Base-by-base conservation (phyloP, 2,797 vertebrate genomes). In the Lindbergichthys nudifrons region DNA sequence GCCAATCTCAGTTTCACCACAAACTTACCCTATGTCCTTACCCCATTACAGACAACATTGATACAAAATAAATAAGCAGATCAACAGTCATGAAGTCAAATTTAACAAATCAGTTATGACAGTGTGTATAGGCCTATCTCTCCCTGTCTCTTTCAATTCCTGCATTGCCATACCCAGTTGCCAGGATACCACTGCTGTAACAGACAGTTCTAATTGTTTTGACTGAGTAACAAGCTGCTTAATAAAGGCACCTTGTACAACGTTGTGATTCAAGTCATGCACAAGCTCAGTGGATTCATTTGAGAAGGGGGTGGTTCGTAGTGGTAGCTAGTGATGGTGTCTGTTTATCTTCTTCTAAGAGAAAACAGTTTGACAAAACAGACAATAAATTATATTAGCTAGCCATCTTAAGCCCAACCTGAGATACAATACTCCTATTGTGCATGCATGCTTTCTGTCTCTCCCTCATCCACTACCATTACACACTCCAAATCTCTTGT, bases 151-250 rank as follows among this genome's bases (percentile, higher is more conserved):
- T 73, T 79, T 76, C 77, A 81, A 61, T 85, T 77, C 80, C 74
- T 86, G 70, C 70, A 65, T 67, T 72, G 69, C 79, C 86, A 78
- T 91, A 70, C 56, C 80, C 79, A 79, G 93, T 95, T 95, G 93
- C 94, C 90, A 89, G 93, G 94, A 93, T 93, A 94, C 92, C 60
- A 79, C 85, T 81, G 81, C 77, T 84, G 84, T 90, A 91, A 93
- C 89, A 82, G 87, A 86, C 78, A 84, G 85, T 84, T 87, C 77
- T 93, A 94, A 94, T 93, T 93, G 93, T 92, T 94, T 93, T 91
- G 89, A 93, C 89, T 92, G 90, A 90, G 88, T 94, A 93, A 94
- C 90, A 90, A 92, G 90, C 91, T 90, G 89, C 93, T 90, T 91
- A 89, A 93, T 89, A 89, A 92, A 91, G 81, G 87, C 88, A 89